Base-by-base conservation (phyloP, 2,797 vertebrate species). In the Tangara arthus region DNA sequence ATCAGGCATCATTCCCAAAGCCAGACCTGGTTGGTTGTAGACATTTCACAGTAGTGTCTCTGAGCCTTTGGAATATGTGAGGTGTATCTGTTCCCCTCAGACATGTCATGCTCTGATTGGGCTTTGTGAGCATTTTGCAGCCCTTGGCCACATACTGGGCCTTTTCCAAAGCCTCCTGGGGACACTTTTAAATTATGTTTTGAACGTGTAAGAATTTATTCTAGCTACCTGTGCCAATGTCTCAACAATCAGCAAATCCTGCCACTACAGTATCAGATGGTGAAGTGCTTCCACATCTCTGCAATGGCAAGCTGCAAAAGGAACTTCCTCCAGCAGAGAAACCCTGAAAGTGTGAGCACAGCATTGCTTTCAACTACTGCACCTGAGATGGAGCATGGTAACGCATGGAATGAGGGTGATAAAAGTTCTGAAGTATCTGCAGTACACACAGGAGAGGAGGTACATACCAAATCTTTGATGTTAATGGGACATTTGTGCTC, bases 381-480 rank as follows among this genome's bases (percentile, higher is more conserved):
- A 84, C 15, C 8, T 2, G 9, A 93, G 30, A 32, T 22, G 61
- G 12, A 79, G 11, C 2, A 1, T 10, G 9, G 22, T 28, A 64
- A 82, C 11, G 19, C 55, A 16, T 9, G 10, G n/a, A 75, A 46
- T 6, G 41, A 79, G 15, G 12, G 27, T 4, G 3, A 42, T 20
- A 46, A 82, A 68, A 92, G 23, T 32, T 52, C 35, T 83, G 11
- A 66, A 53, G 10, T 23, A 42, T 28, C 15, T 61, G 11, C 53
- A 83, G 34, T 12, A 65, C 16, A 44, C 19, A 63, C 1, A 10
- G 39, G 28, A 78, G n/a, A 71, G 87, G 65, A 82, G 75, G 55
- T 96, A 99, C 99, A 1, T 98, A 99, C 99, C 97, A 86, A 90
- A 95, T 99, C 99, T 97, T 98, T 99, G 76, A 98, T 66, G 82